A percentile compares a stretch with the other conserved stretches of the same genome.
Evolutionary conservation across 92 coral and sea anemone species (phyloP).

Genomic region (Anthopleura xanthogrammica): DNA sequence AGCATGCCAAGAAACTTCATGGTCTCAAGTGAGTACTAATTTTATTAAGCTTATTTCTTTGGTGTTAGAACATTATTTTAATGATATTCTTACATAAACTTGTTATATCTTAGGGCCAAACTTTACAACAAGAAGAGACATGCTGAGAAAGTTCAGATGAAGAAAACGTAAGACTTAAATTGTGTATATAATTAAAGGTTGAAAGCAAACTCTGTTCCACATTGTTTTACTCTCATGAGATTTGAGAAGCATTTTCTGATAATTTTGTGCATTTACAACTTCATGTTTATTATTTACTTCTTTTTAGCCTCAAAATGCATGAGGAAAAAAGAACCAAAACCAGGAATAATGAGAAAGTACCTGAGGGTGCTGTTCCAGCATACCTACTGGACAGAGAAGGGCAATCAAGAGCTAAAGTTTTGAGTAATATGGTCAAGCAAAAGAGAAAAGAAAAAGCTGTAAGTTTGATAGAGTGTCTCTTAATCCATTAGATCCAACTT

Average conservation of each 20-base stretch:
- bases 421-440: constrained; percentile 98
- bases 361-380: constrained; percentile 98
- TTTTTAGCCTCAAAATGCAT: constrained; percentile 56
- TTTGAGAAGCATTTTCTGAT: background rate
- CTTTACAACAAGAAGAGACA: constrained; percentile 93
- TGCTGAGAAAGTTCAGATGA: constrained; percentile 99
- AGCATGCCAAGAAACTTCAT: constrained; percentile 95
- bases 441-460: constrained; percentile 99
- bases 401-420: constrained; percentile 95
- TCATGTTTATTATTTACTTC: background rate
- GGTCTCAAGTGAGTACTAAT: constrained; percentile 74
- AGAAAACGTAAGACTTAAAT: constrained; percentile 84
- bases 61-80: background rate
- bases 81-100: background rate
- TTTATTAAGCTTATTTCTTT: background rate
- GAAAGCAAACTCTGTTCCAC: too few relatives aligned
- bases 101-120: constrained; percentile 65
- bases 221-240: too few relatives aligned
- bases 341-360: constrained; percentile 84
- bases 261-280: background rate
- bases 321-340: constrained; percentile 90
- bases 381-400: constrained; percentile 97
- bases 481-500: too few relatives aligned
- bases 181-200: background rate
- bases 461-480: constrained; percentile 22